These are phyloP conservation scores for Oligia strigilis DNA, from an alignment of 2,888 invertebrate species.

Conservation along the genomic window DNA sequence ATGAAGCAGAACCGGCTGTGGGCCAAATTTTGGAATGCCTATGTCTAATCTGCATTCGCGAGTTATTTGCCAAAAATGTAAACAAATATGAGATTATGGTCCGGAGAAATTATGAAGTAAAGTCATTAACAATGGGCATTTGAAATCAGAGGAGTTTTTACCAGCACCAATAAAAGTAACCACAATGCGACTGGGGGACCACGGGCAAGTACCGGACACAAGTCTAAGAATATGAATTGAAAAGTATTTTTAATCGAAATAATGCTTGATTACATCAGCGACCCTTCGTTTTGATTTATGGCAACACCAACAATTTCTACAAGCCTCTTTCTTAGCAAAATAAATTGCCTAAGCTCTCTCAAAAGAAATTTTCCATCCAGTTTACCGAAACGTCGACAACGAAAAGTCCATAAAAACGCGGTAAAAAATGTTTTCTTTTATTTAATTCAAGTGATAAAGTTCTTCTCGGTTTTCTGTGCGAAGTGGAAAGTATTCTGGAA, in stretches of 20 bases:
- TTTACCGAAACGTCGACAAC: conserved; percentile 17
- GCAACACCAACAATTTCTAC: neutral
- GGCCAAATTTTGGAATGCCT: no score
- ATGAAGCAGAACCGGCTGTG: no score
- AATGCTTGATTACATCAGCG: neutral
- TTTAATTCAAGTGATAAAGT: conserved; percentile 49
- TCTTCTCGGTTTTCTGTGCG: conserved; percentile 5
- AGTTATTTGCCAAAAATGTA: no score
- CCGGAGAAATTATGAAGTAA: no score
- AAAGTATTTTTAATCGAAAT: neutral
- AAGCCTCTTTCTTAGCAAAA: neutral
- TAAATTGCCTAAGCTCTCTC: neutral
- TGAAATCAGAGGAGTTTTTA: no score
- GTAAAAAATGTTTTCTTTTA: conserved; percentile 49
- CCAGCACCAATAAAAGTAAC: no score
- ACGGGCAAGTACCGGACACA: no score
- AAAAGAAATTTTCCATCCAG: conserved; percentile 40
- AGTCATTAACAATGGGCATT: no score
- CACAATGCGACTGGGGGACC: no score
- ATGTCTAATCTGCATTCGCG: no score
- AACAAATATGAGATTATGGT: no score
- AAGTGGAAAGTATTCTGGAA: conserved; percentile 27
- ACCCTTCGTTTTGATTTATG: neutral
- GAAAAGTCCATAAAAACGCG: conserved; percentile 26
- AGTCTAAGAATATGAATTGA: no score